These are phyloP conservation scores for Pteria penguin DNA, from an alignment of 2,888 invertebrate species.

Conservation along the genomic window DNA sequence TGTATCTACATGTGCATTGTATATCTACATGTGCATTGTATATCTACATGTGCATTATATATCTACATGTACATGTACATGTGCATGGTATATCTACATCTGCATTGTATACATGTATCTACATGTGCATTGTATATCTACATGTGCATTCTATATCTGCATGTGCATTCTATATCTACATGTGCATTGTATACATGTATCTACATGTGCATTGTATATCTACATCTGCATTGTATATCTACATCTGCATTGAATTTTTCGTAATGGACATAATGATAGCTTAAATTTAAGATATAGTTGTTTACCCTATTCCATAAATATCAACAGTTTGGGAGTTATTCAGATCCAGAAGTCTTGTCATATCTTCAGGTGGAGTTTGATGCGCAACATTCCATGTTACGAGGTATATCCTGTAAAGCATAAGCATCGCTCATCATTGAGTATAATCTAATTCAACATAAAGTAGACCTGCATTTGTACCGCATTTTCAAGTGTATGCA, in stretches of 20 bases:
- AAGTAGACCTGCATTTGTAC: too few species aligned
- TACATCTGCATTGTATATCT: background rate
- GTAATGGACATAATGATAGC: conserved; percentile 54
- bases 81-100: too few species aligned
- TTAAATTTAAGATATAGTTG: too few species aligned
- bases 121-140: background rate
- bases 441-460: too few species aligned
- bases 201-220: background rate
- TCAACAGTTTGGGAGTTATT: conserved; percentile 86
- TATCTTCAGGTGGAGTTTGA: conserved; percentile 85
- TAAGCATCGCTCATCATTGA: too few species aligned
- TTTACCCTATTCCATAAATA: conserved; percentile 91
- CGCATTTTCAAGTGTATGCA: too few species aligned
- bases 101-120: background rate
- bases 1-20: too few species aligned
- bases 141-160: background rate
- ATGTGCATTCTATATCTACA: background rate
- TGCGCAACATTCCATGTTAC: conserved; percentile 96
- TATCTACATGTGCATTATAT: too few species aligned
- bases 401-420: conserved; percentile 84
- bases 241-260: background rate
- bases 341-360: conserved; percentile 87
- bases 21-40: too few species aligned
- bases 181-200: too few species aligned
- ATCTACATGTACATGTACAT: too few species aligned